These are phyloP conservation scores for Caenorhabditis sinica DNA, from an alignment of 2,888 invertebrate genomes.

Conservation along the genomic window DNA sequence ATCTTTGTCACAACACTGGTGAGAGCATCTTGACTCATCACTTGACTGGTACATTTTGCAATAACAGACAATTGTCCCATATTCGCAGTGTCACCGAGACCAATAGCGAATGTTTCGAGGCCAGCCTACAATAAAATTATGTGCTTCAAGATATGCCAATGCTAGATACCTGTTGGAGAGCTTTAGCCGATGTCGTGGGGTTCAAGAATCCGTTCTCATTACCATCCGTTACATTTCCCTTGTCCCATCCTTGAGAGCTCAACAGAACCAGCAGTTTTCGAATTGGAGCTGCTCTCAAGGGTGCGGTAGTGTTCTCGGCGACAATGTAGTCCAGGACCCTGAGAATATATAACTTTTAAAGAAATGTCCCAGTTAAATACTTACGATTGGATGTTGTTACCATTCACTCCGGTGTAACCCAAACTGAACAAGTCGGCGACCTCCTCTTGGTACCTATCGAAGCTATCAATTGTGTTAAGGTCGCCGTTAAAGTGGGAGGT, in stretches of 20 bases:
- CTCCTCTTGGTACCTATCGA: slow-evolving; percentile 42
- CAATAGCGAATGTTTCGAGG: slow-evolving; percentile 59
- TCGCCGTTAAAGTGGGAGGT: slow-evolving; percentile 41
- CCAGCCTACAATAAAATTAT: slow-evolving; percentile 7
- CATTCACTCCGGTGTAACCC: slow-evolving; percentile 68
- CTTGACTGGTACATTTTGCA: slow-evolving; percentile 47
- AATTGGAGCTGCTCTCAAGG: slow-evolving; percentile 47
- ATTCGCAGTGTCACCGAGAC: slow-evolving; percentile 49
- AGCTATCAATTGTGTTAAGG: slow-evolving; percentile 55
- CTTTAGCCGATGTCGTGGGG: slow-evolving; percentile 49
- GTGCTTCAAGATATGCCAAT: too few relatives aligned
- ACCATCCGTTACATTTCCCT: slow-evolving; percentile 60
- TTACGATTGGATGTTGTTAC: slow-evolving; percentile 73
- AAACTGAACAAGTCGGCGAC: slow-evolving; percentile 46
- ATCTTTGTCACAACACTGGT: slow-evolving; percentile 7
- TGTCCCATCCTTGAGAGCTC: slow-evolving; percentile 72
- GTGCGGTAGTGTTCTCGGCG: slow-evolving; percentile 48
- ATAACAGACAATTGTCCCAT: slow-evolving; percentile 47
- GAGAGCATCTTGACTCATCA: slow-evolving; percentile 13
- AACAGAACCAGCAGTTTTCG: slow-evolving; percentile 62
- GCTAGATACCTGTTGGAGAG: slow-evolving; percentile 11
- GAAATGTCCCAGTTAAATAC: too few relatives aligned
- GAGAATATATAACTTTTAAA: neutral
- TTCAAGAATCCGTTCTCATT: slow-evolving; percentile 61
- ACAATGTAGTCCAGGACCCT: slow-evolving; percentile 48